A percentile compares a stretch with the other conserved stretches of the same genome.
phyloP scores from a whole-genome alignment of 1,140 invertebrate genomes.

The Eupristina koningsbergeri region DNA sequence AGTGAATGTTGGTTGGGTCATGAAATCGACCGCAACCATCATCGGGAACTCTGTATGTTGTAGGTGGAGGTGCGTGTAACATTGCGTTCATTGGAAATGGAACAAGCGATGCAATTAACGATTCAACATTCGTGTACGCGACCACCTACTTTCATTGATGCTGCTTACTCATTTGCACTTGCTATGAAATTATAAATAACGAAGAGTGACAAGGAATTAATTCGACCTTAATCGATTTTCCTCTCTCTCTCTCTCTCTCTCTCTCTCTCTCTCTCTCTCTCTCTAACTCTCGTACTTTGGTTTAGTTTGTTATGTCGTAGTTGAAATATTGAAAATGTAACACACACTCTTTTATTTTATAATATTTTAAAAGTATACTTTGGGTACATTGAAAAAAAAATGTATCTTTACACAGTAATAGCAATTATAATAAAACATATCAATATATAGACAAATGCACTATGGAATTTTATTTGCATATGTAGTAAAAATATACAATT shows the following conservation, averaged over 20 bases:
- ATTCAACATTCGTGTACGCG: neutral
- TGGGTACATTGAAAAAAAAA: neutral
- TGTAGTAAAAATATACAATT: too few relatives aligned
- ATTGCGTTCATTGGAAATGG: slow-evolving; percentile 31
- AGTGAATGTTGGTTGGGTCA: neutral
- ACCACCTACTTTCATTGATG: slow-evolving; percentile 29
- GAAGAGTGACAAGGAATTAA: slow-evolving; percentile 38
- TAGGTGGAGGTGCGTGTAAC: neutral
- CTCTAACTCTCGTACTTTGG: too few relatives aligned
- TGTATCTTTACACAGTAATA: neutral
- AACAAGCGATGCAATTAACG: slow-evolving; percentile 36
- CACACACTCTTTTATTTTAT: neutral
- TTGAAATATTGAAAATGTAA: neutral
- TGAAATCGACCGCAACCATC: slow-evolving; percentile 8
- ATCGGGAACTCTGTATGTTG: neutral
- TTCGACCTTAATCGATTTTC: slow-evolving; percentile 43
- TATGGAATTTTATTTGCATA: too few relatives aligned
- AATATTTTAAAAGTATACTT: neutral
- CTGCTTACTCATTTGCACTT: slow-evolving; percentile 37
- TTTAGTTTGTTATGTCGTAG: neutral
- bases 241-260: neutral
- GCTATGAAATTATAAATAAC: slow-evolving; percentile 22
- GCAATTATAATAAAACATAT: neutral
- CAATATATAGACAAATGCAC: too few relatives aligned
- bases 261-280: slow-evolving; percentile 22